Base-by-base conservation (phyloP, 2,113 vertebrate genomes). In the Mellivora capensis region DNA sequence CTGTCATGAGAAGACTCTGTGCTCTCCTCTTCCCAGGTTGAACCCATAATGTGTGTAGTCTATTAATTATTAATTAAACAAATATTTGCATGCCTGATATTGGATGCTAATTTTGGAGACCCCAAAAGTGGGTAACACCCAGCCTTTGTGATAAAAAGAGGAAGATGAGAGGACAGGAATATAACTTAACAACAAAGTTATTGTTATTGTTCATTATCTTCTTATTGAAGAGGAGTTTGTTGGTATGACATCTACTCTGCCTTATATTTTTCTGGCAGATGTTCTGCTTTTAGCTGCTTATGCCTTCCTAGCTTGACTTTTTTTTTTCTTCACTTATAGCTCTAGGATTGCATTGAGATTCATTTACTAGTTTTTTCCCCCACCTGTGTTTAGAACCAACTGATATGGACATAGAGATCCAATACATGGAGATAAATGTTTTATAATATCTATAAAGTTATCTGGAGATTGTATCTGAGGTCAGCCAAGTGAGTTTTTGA, bases 51-150 rank as follows among this genome's bases (percentile, higher is more conserved):
- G 34, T 47, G 6, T 29, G 71, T 4, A 81, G 7, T 15, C 23
- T 87, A 20, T 76, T 59, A 54, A 47, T 77, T 79, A 62, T 80
- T 90, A 95, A 94, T 90, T 47, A 91, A 92, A 71, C 31, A 84
- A 87, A 52, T 61, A 34, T 91, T 83, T 83, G 14, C 49, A 61
- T 94, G 1, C 61, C 21, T 92, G 14, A 29, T 82, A 8, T 69
- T 76, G 37, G 3, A 7, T 88, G 14, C 23, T 93, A 80, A 84
- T 87, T 94, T 74, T 4, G 11, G 61, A 47, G 49, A 57, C 21
- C n/a, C 12, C 72, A 31, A 87, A 90, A 64, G 39, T 90, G 20
- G 7, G 7, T 47, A 42, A 57, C 4, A 84, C 21, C 29, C 42
- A 96, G 34, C 6, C 2, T 8, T 69, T 79, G 49, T 57, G 49